Percentiles rank a stretch among this genome's conserved stretches.
phyloP scores from a whole-genome alignment of 2,888 invertebrate species.

The Leptopilina myrica region DNA sequence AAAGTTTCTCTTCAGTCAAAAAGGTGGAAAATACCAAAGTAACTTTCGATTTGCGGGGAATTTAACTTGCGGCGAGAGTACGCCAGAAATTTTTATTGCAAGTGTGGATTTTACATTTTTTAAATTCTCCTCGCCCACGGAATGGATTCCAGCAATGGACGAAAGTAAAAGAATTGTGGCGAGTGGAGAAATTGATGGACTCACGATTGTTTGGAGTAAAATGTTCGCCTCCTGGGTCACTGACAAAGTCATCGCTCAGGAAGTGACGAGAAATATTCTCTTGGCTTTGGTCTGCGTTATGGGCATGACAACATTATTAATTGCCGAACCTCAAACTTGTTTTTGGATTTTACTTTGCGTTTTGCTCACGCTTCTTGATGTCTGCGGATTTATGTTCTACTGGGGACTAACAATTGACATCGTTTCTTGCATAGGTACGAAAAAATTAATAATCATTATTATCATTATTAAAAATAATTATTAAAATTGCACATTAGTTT shows the following conservation, averaged over 20 bases:
- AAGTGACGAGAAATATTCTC: conserved; percentile 86
- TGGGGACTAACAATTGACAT: conserved; percentile 91
- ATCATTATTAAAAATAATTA: too few relatives aligned
- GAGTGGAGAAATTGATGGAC: conserved; percentile 80
- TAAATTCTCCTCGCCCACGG: conserved; percentile 80
- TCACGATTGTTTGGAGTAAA: conserved; percentile 85
- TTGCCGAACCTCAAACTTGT: conserved; percentile 87
- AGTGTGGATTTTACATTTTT: conserved; percentile 82
- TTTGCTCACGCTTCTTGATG: conserved; percentile 84
- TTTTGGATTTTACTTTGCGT: conserved; percentile 88
- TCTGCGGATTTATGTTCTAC: conserved; percentile 87
- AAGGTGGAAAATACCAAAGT: conserved; percentile 83
- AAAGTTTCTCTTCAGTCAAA: conserved; percentile 84
- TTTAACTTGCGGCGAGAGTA: conserved; percentile 81
- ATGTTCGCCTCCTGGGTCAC: conserved; percentile 87
- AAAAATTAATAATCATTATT: conserved; percentile 15
- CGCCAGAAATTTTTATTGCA: conserved; percentile 80
- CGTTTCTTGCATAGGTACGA: conserved; percentile 85
- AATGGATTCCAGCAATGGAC: conserved; percentile 87
- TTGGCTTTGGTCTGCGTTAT: conserved; percentile 88
- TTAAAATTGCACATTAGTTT: neutral
- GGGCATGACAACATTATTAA: conserved; percentile 86
- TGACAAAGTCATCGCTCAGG: conserved; percentile 86
- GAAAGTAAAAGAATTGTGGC: conserved; percentile 79
- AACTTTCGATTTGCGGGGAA: conserved; percentile 82